Evolutionary conservation across 2,113 vertebrate species (phyloP), one percentile per base, ranked within the genome.

Genomic region (Syngnathus scovelli): DNA sequence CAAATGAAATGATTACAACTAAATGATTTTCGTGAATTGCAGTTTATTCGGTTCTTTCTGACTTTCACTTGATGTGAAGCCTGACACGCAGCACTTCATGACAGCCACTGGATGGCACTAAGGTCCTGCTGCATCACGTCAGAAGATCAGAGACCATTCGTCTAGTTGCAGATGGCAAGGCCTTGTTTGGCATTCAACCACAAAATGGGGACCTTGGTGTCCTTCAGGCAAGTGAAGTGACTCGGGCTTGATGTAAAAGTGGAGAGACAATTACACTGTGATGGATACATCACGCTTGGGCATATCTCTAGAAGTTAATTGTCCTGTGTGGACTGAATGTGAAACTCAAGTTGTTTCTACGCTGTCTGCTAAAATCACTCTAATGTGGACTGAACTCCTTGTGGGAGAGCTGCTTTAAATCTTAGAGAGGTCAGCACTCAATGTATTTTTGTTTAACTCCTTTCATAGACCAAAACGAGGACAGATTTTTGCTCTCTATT

Each of bases 51-150:
- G 0, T 33, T 33, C 27, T 33, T 33, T 33, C 61, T 39, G 15
- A 5, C 54, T 6, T 49, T 60, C 16, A n/a, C 1, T 2, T 15
- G 13, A 33, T 33, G 52, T 63, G 16, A 39, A 33, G 27, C 27
- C 27, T 6, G 6, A 13, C 46, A 54, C n/a, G 77, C 76, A 83
- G 11, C 39, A 66, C 48, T 27, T 10, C 4, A 23, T 1, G 1
- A 13, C 5, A 1, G 49, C 86, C 90, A 86, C 75, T 66, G 89
- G 90, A 83, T 85, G 90, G 87, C 85, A 78, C 55, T 68, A 64
- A 56, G 48, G 69, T 71, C 49, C 69, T 61, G 43, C 70, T 2
- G 39, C 4, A 9, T 38, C 18, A 0, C 8, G 7, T 12, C 46
- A 16, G 33, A 43, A 0, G 19, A 0, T 4, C 1, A 36, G 37